These are phyloP conservation scores for Polyergus mexicanus DNA, from an alignment of 1,140 invertebrate species.

Conservation along the genomic window DNA sequence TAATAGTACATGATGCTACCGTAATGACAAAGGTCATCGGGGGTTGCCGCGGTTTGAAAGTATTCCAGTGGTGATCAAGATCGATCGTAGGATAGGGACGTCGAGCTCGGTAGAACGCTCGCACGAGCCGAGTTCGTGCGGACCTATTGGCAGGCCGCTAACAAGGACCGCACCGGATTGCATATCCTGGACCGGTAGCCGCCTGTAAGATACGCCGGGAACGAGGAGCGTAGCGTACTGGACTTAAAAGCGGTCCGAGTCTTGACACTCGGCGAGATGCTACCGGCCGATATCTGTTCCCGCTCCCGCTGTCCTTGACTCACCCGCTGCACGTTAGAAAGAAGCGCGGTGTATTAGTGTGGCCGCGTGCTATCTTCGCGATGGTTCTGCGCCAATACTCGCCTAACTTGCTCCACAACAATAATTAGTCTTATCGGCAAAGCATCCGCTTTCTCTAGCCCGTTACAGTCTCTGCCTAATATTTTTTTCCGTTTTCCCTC, in stretches of 20 bases:
- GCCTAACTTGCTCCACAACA: constrained; percentile 72
- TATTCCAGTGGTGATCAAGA: constrained; percentile 17
- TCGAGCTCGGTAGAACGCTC: constrained; percentile 72
- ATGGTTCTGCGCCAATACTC: constrained; percentile 39
- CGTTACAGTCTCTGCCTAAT: constrained; percentile 40
- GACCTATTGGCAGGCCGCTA: constrained; percentile 83
- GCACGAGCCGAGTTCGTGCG: constrained; percentile 75
- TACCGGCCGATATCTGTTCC: constrained; percentile 80
- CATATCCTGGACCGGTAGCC: constrained; percentile 62
- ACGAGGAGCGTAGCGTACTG: constrained; percentile 81
- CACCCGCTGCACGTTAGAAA: constrained; percentile 57
- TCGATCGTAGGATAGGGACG: constrained; percentile 31
- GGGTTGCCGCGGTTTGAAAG: constrained; percentile 17
- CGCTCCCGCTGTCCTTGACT: constrained; percentile 74
- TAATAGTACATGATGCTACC: not conserved
- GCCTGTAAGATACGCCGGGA: constrained; percentile 67
- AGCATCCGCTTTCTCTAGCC: constrained; percentile 63
- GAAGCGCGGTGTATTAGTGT: constrained; percentile 38
- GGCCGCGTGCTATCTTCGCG: not conserved
- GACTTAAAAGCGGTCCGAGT: constrained; percentile 66
- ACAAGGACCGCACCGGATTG: constrained; percentile 76
- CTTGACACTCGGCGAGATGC: constrained; percentile 83
- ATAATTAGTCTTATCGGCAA: constrained; percentile 83
- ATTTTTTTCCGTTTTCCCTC: not conserved
- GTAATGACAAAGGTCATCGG: constrained; percentile 27